Base-by-base conservation (phyloP, 1,140 invertebrate species). In the Neodiprion fabricii region DNA sequence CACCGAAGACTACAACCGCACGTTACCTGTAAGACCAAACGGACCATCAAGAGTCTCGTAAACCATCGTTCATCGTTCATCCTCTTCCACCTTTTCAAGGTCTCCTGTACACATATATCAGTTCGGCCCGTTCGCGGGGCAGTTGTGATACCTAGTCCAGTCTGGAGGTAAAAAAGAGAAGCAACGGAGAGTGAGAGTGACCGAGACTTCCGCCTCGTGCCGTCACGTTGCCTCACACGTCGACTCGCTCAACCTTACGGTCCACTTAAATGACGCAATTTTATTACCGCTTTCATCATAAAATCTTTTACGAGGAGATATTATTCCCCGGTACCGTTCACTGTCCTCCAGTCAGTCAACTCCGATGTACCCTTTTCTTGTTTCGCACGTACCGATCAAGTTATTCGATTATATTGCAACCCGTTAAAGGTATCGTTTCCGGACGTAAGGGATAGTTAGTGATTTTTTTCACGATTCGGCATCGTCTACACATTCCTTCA, bases 211-310 rank as follows among this genome's bases (percentile, higher is more conserved):
- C 83, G 84, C 77, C 81, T 77, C 70, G 76, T 81, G 81, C 83
- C 85, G 84, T 86, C 83, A 85, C 79, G 74, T 72, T 72, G 72
- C 71, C 74, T 76, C 53, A 61, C 53, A 76, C 79, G 78, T 86
- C 83, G 83, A 84, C 83, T 78, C 76, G 76, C 28, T 40, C 28
- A 40, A 40, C 28, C 28, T 40, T 40, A 40, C 75, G 61, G 74
- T 75, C 72, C 79, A 77, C 78, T 80, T 82, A 77, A 78, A 80
- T 88, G 87, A 87, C 86, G 87, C 88, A 86, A 89, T 80, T 89
- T 89, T 87, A 89, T 87, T 87, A 84, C 82, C 84, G 81, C 11
- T 17, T 82, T 81, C 81, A 87, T 86, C 86, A 84, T 88, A 88
- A 89, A 88, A 88, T 80, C 84, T 86, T 87, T 87, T 89, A 88